phyloP scores from a whole-genome alignment of 2,797 vertebrate species.

The Chelidonichthys spinosus region DNA sequence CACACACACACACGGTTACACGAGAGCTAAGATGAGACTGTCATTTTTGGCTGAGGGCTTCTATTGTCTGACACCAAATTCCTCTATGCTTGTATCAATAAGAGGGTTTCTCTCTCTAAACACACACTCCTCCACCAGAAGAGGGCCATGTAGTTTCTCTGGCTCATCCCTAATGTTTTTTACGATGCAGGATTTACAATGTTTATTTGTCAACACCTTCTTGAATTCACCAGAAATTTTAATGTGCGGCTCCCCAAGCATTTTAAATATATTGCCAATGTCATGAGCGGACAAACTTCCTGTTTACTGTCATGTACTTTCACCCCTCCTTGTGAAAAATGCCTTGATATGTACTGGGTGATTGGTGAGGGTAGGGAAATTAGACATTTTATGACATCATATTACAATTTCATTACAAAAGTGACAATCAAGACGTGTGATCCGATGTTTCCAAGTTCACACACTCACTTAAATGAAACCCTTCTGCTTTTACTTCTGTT shows the following conservation, averaged over 20 bases:
- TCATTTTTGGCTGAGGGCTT: slow-evolving; percentile 53
- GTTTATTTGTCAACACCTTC: neutral
- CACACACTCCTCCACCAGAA: slow-evolving; percentile 34
- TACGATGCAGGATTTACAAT: neutral
- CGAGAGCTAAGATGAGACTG: slow-evolving; percentile 50
- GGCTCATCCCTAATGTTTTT: neutral
- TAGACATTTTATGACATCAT: neutral
- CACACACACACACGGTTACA: slow-evolving; percentile 14
- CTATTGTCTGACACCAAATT: slow-evolving; percentile 67
- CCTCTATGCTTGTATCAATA: slow-evolving; percentile 57
- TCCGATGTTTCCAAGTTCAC: neutral
- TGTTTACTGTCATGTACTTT: slow-evolving; percentile 38
- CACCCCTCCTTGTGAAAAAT: neutral
- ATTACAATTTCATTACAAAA: neutral
- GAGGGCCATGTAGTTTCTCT: slow-evolving; percentile 32
- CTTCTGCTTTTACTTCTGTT: neutral
- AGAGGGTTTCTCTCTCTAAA: slow-evolving; percentile 35
- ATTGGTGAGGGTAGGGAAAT: neutral
- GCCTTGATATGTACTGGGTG: neutral
- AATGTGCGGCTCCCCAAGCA: neutral
- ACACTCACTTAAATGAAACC: neutral
- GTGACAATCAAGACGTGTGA: too few species aligned
- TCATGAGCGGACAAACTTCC: slow-evolving; percentile 16
- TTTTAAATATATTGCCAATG: neutral
- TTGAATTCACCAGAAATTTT: neutral